Percentiles rank a stretch among this genome's conserved stretches.
These are phyloP conservation scores for Urophycis tenuis DNA, from an alignment of 2,797 vertebrate genomes.

Conservation along the genomic window DNA sequence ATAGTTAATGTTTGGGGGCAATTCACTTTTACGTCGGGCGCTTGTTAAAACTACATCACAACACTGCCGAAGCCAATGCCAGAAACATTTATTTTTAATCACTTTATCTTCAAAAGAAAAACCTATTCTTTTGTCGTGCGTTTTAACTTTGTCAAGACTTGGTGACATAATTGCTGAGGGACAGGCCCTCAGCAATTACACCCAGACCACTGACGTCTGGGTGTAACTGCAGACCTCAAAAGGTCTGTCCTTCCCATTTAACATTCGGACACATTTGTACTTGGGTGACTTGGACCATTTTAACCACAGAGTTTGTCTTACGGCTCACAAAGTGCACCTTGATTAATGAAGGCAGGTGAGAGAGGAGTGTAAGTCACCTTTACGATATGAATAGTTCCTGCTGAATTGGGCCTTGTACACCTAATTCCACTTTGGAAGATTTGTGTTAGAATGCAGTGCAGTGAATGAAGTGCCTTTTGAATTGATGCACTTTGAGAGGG, in stretches of 20 bases:
- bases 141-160: neutral
- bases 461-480: neutral
- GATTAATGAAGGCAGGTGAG: neutral
- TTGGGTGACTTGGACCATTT: neutral
- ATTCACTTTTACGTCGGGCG: neutral
- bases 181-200: neutral
- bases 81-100: neutral
- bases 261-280: neutral
- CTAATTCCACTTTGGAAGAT: neutral
- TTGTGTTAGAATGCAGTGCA: neutral
- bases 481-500: neutral
- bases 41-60: neutral
- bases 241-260: neutral
- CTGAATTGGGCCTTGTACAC: neutral
- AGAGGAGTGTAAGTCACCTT: neutral
- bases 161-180: neutral
- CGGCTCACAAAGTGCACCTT: neutral
- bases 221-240: neutral
- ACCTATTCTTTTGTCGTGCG: neutral
- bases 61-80: neutral
- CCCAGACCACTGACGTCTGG: neutral
- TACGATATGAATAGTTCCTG: neutral
- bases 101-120: neutral
- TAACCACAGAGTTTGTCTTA: neutral
- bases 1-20: neutral